Conservation (phyloP, 2,113 vertebrate genomes). For the Malurus cyaneus region DNA sequence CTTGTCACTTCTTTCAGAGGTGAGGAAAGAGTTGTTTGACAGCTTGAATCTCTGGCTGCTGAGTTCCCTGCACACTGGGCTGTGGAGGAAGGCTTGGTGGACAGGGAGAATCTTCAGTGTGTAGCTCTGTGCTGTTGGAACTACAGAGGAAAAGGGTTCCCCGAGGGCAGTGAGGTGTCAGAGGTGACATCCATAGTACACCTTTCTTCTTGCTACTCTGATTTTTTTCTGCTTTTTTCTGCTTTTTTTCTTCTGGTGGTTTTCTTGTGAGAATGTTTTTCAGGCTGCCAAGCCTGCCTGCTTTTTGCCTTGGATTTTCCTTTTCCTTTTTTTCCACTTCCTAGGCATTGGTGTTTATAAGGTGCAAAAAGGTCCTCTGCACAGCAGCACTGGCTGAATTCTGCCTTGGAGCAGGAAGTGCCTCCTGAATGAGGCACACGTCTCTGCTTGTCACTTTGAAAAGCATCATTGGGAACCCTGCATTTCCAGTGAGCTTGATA, state of each 20-base stretch:
- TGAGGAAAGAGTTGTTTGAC: not conserved
- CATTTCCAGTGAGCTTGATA: not conserved
- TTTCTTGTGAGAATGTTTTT: not conserved
- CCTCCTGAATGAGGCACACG: accelerated
- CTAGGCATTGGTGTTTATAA: not conserved
- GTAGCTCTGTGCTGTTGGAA: not conserved
- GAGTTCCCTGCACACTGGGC: not conserved
- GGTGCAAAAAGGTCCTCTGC: not conserved
- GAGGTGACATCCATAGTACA: not conserved
- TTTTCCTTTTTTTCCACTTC: not conserved
- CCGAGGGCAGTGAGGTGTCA: not conserved
- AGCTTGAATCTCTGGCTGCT: not conserved
- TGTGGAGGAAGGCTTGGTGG: not conserved
- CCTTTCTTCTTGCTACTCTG: not conserved
- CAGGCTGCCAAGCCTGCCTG: not conserved
- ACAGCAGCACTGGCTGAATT: not conserved
- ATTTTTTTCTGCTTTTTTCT: not conserved
- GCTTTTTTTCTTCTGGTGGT: not conserved
- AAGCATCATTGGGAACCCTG: not conserved
- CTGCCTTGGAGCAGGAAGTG: not conserved
- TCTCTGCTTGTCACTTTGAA: not conserved
- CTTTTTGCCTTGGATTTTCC: not conserved
- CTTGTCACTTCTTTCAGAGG: not conserved
- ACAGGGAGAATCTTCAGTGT: not conserved
- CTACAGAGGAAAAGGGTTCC: not conserved